phyloP scores from a whole-genome alignment of 2,113 vertebrate genomes.

The Megaceryle maxima region DNA sequence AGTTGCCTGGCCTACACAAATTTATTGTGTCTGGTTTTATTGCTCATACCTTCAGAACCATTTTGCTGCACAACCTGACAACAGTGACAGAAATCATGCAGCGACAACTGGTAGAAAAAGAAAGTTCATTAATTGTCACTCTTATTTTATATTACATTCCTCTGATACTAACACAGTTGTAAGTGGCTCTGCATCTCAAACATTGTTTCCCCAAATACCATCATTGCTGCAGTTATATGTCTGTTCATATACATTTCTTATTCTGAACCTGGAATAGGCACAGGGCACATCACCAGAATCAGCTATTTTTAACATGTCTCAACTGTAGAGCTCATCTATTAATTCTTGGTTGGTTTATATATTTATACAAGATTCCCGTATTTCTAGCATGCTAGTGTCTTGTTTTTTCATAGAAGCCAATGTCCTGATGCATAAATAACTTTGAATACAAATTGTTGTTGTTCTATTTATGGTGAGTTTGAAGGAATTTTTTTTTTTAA shows the following conservation, averaged over 20 bases:
- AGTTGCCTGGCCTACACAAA: constrained; percentile 54
- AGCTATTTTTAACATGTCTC: neutral
- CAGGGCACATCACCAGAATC: neutral
- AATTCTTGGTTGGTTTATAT: constrained; percentile 3
- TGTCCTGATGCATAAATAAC: neutral
- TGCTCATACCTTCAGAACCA: constrained; percentile 46
- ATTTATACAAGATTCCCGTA: neutral
- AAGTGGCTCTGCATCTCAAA: constrained; percentile 46
- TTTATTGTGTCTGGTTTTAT: constrained; percentile 64
- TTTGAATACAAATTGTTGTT: neutral
- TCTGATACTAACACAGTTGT: constrained; percentile 48
- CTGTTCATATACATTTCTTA: constrained; percentile 8
- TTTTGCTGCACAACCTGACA: constrained; percentile 57
- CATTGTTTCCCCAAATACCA: constrained; percentile 13
- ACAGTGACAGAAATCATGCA: constrained; percentile 58
- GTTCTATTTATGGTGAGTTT: neutral
- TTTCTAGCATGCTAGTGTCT: neutral
- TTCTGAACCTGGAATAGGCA: neutral
- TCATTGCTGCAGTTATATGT: constrained; percentile 4
- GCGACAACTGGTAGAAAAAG: constrained; percentile 42
- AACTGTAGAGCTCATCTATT: neutral
- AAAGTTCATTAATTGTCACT: constrained; percentile 64
- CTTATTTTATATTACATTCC: constrained; percentile 35
- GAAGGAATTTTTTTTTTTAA: neutral
- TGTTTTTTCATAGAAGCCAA: neutral